Evolutionary conservation across 2,113 vertebrate genomes (phyloP), one percentile per base, ranked within the genome.

Genomic region (Heliornis fulica): DNA sequence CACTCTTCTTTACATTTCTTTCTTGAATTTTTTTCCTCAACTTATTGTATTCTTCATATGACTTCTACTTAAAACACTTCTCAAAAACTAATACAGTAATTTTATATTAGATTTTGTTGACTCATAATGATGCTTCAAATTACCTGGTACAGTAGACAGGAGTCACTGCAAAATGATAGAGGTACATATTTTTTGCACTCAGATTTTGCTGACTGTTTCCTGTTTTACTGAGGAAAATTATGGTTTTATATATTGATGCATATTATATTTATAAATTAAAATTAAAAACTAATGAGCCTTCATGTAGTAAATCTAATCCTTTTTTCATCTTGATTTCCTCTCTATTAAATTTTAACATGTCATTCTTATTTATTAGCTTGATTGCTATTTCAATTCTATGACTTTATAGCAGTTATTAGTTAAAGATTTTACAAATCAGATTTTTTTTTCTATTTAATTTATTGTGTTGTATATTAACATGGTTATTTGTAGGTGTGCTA

Each of bases 131-230:
- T 14, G 14, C 56, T 80, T 50, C 15, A 69, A n/a, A 40, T 61
- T 65, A 19, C 11, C 16, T 1, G 7, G 15, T 15, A 32, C 4
- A 16, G 2, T 26, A n/a, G 31, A 74, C 8, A 81, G 8, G 2
- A 89, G 25, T 11, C 1, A 65, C 2, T 70, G 45, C 57, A 61
- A 81, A 77, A 59, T 3, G 6, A 13, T 18, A 50, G 23, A 79
- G 1, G 2, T 66, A 12, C 5, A 10, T 34, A 70, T 1, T 7
- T 87, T 87, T 68, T 66, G 15, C 10, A 23, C 4, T 0, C 10
- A 40, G 36, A 53, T 76, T 69, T 76, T 82, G 11, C 41, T 46
- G 51, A 36, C 10, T 36, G 11, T 28, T 83, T 92, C 70, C 50
- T 87, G 3, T n/a, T 57, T 20, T 57, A n/a, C 13, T 50, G 5